A percentile compares a stretch with the other conserved stretches of the same genome.
Conservation (phyloP, 2,888 invertebrate genomes). For the Miltochrista miniata region DNA sequence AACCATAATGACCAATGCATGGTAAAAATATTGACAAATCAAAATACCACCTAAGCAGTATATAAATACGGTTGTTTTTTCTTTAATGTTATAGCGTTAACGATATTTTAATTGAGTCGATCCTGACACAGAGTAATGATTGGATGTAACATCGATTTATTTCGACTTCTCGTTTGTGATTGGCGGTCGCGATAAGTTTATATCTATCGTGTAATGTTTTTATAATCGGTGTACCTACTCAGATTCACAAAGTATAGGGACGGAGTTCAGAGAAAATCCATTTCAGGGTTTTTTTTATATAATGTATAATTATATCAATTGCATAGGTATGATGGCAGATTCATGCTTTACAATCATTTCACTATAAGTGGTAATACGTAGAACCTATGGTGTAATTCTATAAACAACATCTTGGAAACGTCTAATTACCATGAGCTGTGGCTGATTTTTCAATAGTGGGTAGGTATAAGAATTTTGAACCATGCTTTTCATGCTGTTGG, state of each 20-base stretch:
- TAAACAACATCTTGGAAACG: no score
- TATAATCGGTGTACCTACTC: slow-evolving; percentile 68
- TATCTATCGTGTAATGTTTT: slow-evolving; percentile 78
- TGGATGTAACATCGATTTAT: slow-evolving; percentile 83
- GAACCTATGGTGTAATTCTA: no score
- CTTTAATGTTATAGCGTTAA: slow-evolving; percentile 65
- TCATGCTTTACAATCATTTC: no score
- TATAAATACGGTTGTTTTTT: slow-evolving; percentile 59
- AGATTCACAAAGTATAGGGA: slow-evolving; percentile 49
- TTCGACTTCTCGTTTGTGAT: slow-evolving; percentile 82
- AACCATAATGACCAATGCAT: slow-evolving; percentile 81
- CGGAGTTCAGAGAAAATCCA: no score
- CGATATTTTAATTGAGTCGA: slow-evolving; percentile 84
- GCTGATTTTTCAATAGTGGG: no score
- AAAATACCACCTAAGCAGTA: slow-evolving; percentile 53
- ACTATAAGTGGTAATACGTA: no score
- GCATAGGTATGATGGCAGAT: not conserved
- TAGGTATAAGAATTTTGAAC: no score
- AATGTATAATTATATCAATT: no score
- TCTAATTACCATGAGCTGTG: no score
- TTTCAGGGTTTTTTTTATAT: no score
- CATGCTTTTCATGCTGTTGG: no score
- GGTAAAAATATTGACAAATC: slow-evolving; percentile 47
- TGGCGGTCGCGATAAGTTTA: slow-evolving; percentile 81
- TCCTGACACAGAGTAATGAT: slow-evolving; percentile 83